A percentile compares a stretch with the other conserved stretches of the same genome.
phyloP scores from a whole-genome alignment of 2,888 invertebrate genomes.

The Geophilus truncorum region DNA sequence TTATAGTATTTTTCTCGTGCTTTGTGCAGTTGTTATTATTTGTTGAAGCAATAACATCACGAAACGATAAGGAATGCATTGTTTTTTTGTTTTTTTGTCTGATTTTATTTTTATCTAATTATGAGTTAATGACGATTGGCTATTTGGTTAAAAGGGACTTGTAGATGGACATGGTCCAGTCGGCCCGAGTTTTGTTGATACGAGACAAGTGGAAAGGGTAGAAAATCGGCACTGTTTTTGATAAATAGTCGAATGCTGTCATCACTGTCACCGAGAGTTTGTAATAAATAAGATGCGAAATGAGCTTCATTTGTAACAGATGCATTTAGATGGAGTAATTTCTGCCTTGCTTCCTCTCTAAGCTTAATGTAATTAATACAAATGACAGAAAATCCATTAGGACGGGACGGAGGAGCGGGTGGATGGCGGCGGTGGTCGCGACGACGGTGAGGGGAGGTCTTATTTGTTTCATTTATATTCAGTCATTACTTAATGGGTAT shows the following conservation, averaged over 20 bases:
- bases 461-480: constrained; percentile 34
- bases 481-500: constrained; percentile 31
- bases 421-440: not conserved
- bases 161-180: no score
- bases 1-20: no score
- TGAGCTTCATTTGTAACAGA: constrained; percentile 33
- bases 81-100: no score
- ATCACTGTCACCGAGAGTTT: constrained; percentile 19
- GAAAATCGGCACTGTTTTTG: not conserved
- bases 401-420: not conserved
- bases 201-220: not conserved
- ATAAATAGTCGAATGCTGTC: constrained; percentile 30
- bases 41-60: no score
- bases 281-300: constrained; percentile 31
- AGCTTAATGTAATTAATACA: constrained; percentile 33
- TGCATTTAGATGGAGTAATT: constrained; percentile 34
- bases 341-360: constrained; percentile 8
- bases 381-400: constrained; percentile 33
- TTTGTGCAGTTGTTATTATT: no score
- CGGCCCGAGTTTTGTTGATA: no score
- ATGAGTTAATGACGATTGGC: no score
- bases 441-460: not conserved
- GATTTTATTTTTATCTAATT: no score
- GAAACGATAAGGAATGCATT: no score
- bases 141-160: no score